phyloP scores from a whole-genome alignment of 2,797 vertebrate genomes.

The Sphaeramia orbicularis region DNA sequence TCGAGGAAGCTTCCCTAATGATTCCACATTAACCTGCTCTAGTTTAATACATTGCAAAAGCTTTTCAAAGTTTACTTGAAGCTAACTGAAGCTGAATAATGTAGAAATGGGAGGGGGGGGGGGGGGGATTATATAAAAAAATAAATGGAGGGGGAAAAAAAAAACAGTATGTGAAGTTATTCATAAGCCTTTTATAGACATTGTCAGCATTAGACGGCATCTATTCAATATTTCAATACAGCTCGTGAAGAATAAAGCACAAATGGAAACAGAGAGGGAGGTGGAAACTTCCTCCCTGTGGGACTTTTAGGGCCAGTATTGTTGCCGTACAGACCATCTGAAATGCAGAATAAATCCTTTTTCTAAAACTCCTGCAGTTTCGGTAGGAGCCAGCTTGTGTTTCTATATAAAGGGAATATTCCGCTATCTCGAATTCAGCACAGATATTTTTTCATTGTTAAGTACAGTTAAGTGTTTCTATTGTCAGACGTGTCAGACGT shows the following conservation, averaged over 20 bases:
- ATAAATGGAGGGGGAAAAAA: no score
- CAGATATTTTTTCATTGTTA: slow-evolving; percentile 21
- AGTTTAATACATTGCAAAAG: slow-evolving; percentile 47
- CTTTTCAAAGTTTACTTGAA: slow-evolving; percentile 65
- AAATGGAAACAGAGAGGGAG: slow-evolving; percentile 46
- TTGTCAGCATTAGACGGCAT: slow-evolving; percentile 78
- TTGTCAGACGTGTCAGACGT: not conserved
- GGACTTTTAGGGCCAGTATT: slow-evolving; percentile 60
- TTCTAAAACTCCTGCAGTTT: slow-evolving; percentile 1
- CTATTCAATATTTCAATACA: slow-evolving; percentile 84
- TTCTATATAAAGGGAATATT: slow-evolving; percentile 28
- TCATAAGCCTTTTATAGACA: slow-evolving; percentile 76
- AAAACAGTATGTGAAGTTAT: slow-evolving; percentile 64
- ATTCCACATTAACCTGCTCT: slow-evolving; percentile 55
- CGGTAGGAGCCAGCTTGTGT: not conserved
- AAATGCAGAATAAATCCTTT: slow-evolving; percentile 45
- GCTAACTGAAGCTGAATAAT: slow-evolving; percentile 70
- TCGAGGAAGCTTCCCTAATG: slow-evolving; percentile 13
- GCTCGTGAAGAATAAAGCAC: slow-evolving; percentile 60
- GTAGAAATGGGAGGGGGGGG: slow-evolving; percentile 41
- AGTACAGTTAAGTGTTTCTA: slow-evolving; percentile 5
- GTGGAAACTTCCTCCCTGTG: slow-evolving; percentile 53
- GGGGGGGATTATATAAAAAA: no score
- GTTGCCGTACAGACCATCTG: slow-evolving; percentile 51
- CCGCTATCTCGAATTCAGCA: slow-evolving; percentile 14